Conservation (phyloP, 2,797 vertebrate species). For the Ispidina lecontei region DNA sequence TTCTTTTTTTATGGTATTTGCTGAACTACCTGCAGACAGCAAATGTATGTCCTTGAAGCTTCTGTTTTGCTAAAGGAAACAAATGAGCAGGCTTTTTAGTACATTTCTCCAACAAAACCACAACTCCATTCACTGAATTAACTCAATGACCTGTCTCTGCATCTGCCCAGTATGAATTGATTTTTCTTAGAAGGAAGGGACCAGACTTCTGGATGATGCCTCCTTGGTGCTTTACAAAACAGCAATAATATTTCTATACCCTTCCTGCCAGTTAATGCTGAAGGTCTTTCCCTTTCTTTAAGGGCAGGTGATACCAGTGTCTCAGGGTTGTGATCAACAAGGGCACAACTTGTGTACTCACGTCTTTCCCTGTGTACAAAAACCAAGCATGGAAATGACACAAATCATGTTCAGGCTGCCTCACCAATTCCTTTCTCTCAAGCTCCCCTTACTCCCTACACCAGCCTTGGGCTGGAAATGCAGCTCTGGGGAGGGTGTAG, state of each 20-base stretch:
- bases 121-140: background rate
- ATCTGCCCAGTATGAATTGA: background rate
- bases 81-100: background rate
- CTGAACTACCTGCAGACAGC: background rate
- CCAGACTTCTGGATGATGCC: background rate
- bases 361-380: background rate
- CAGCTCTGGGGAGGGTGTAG: background rate
- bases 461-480: background rate
- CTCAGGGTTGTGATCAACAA: background rate
- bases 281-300: background rate
- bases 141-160: background rate
- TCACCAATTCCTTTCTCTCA: background rate
- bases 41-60: background rate
- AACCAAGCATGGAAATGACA: background rate
- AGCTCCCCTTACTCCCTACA: background rate
- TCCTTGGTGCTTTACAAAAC: background rate
- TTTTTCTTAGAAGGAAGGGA: background rate
- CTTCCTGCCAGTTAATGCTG: background rate
- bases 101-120: background rate
- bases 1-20: background rate
- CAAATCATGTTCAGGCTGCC: background rate
- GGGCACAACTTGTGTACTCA: background rate
- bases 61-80: conserved; percentile 8
- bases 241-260: background rate
- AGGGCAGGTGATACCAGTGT: background rate